phyloP scores from a whole-genome alignment of 2,888 invertebrate genomes.

The Eilema depressum region DNA sequence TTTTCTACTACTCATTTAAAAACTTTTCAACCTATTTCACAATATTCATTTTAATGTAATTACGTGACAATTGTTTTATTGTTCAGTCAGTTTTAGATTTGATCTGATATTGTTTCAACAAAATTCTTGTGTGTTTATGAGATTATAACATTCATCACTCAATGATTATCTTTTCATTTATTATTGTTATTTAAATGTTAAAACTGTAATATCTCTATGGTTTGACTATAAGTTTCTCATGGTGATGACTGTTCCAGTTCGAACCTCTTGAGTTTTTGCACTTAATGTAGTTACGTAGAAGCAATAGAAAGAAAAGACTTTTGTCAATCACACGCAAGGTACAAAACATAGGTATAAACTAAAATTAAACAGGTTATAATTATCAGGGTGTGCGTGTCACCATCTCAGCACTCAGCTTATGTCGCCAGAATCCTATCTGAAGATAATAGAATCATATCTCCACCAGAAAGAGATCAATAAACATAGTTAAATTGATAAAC shows the following conservation, averaged over 20 bases:
- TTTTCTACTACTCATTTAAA: conserved; percentile 16
- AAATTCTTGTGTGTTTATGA: conserved; percentile 6
- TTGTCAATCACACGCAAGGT: too few species aligned
- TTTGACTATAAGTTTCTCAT: not conserved
- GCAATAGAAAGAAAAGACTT: too few species aligned
- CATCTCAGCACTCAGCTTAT: too few species aligned
- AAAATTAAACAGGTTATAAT: too few species aligned
- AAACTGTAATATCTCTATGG: not conserved
- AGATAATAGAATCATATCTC: not conserved
- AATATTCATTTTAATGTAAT: conserved; percentile 30
- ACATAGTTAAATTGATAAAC: too few species aligned
- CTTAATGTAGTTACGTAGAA: too few species aligned
- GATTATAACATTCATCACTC: conserved; percentile 11
- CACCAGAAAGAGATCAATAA: not conserved
- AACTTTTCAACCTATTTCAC: conserved; percentile 25
- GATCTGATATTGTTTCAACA: conserved; percentile 18
- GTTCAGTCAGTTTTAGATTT: conserved; percentile 33
- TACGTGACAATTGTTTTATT: conserved; percentile 47
- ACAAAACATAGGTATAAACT: too few species aligned
- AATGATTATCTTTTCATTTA: conserved; percentile 1
- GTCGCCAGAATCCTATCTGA: too few species aligned
- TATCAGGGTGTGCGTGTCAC: too few species aligned
- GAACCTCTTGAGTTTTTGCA: too few species aligned
- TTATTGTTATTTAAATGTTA: not conserved
- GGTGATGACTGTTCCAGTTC: not conserved